Evolutionary conservation across 2,113 vertebrate species (phyloP).

Genomic region (Sterna hirundo): DNA sequence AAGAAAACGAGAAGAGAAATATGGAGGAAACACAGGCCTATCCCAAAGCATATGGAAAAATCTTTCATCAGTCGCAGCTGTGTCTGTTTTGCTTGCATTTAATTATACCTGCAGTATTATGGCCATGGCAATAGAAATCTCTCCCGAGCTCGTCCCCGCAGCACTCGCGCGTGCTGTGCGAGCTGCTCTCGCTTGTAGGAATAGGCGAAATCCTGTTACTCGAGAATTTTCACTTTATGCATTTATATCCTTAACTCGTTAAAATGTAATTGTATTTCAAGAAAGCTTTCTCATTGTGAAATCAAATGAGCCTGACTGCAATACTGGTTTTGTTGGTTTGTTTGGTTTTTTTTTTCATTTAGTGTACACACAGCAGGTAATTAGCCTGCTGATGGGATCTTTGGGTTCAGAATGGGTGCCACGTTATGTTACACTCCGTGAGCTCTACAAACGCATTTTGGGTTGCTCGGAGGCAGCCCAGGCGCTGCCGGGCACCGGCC

Average conservation of each 20-base stretch:
- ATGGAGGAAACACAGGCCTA: background rate
- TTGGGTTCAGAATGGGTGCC: background rate
- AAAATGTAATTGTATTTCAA: background rate
- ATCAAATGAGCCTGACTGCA: background rate
- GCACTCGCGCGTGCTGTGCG: accelerated
- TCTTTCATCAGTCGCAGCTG: background rate
- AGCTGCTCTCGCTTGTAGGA: background rate
- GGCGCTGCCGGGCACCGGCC: background rate
- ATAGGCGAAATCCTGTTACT: background rate
- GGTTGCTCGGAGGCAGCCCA: accelerated
- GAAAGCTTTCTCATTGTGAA: background rate
- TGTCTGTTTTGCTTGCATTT: background rate
- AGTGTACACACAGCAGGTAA: background rate
- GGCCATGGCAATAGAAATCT: background rate
- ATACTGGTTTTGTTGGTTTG: background rate
- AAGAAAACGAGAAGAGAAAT: background rate
- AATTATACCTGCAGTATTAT: accelerated
- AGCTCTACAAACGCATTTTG: background rate
- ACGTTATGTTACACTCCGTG: accelerated
- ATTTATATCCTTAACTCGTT: background rate
- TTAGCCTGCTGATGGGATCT: background rate
- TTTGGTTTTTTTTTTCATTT: background rate
- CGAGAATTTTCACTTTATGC: background rate
- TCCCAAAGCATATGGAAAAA: background rate
- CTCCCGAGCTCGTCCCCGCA: accelerated